Evolutionary conservation across 1,140 invertebrate species (phyloP), one percentile per base, ranked within the genome.

Genomic region (Maconellicoccus hirsutus): DNA sequence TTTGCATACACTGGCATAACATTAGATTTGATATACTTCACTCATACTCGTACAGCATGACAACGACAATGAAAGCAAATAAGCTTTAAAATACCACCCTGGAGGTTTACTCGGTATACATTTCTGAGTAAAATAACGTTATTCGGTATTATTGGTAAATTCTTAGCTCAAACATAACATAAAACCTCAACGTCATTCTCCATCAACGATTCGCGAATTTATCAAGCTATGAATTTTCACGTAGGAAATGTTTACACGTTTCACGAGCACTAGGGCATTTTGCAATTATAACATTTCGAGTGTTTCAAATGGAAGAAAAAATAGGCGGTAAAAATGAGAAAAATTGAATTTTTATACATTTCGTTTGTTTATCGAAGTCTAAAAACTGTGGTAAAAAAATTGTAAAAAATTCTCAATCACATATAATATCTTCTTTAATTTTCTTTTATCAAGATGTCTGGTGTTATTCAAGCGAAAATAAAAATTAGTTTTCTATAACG

Each of bases 401-500:
- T 23, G 61, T 3, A 59, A 66, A 66, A 66, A 66, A 23, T 66
- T 66, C 19, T n/a, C 61, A 66, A 66, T 66, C 61, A 66, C 61
- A 66, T 66, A 16, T 66, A 52, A 52, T 52, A 26, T 26, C 61
- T 26, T 8, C 25, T 66, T 66, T 66, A 2, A 23, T 14, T 25
- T 23, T 66, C 61, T 12, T 25, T 66, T 26, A 23, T 25, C 61
- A 66, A 66, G 16, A 66, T 66, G 61, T 25, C 61, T 66, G 25
- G 14, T 25, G 61, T 25, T 66, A 66, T 66, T 66, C 61, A 26
- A 66, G 61, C 25, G 61, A 66, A 66, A 66, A 66, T 23, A 66
- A 66, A 66, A 66, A 66, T 66, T 66, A 66, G 61, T 66, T 66
- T 66, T 26, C 61, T 66, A 66, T 66, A 66, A 66, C 61, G 61